phyloP scores from a whole-genome alignment of 2,797 vertebrate species.

The Halcyon chelicuti region DNA sequence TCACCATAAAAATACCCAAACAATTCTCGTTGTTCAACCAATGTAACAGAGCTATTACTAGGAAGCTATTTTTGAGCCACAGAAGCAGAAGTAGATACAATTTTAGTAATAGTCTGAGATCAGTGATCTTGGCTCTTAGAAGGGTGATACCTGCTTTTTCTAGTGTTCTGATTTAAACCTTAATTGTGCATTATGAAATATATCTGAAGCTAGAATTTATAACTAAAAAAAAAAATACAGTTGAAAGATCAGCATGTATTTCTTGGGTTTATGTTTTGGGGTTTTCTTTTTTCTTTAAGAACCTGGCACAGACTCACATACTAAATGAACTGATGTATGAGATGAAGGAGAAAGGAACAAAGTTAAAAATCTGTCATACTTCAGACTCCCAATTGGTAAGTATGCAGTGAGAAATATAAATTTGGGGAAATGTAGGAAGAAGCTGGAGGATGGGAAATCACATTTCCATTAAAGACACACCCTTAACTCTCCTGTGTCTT shows the following conservation, averaged over 20 bases:
- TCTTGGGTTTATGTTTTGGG: background rate
- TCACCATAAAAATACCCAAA: background rate
- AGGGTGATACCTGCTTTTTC: background rate
- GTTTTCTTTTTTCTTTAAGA: slow-evolving; percentile 79
- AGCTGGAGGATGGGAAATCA: background rate
- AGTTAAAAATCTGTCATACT: slow-evolving; percentile 89
- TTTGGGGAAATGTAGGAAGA: background rate
- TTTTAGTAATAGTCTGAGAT: background rate
- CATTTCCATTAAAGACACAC: background rate
- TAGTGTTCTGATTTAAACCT: background rate
- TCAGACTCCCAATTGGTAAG: slow-evolving; percentile 87
- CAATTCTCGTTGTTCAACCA: background rate
- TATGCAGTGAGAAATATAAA: background rate
- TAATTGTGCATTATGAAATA: background rate
- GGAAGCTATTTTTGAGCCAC: background rate
- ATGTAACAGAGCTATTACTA: background rate
- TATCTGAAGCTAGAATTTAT: background rate
- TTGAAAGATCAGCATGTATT: background rate
- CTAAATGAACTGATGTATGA: slow-evolving; percentile 93
- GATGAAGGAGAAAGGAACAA: slow-evolving; percentile 93
- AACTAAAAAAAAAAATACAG: background rate
- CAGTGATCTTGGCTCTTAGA: background rate
- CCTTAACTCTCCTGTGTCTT: background rate
- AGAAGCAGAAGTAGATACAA: background rate
- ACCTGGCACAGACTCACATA: slow-evolving; percentile 95